Conservation (phyloP, 2,888 invertebrate genomes). For the Cremastobaeus sp. region DNA sequence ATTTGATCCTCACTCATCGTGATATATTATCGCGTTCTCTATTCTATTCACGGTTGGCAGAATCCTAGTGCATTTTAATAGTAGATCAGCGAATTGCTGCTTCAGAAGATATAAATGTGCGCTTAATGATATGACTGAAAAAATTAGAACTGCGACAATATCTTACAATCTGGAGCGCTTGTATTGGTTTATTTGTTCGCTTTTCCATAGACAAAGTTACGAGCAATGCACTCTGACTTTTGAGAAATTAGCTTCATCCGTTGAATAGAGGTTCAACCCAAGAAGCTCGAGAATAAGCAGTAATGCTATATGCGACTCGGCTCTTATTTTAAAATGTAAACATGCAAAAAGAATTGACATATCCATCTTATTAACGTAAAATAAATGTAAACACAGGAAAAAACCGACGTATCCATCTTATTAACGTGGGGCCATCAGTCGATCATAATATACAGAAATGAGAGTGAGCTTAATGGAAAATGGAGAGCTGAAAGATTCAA, state of each 20-base stretch:
- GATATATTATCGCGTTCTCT: no score
- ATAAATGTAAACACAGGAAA: no score
- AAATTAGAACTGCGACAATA: conserved; percentile 32
- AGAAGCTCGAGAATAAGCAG: conserved; percentile 17
- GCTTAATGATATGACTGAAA: conserved; percentile 29
- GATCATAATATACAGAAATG: no score
- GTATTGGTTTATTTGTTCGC: conserved; percentile 36
- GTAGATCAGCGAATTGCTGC: conserved; percentile 6
- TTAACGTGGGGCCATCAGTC: conserved; percentile 6
- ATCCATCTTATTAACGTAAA: no score
- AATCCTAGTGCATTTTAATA: conserved; percentile 35
- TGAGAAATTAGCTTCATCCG: conserved; percentile 47
- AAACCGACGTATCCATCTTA: conserved; percentile 15
- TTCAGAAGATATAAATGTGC: conserved; percentile 18
- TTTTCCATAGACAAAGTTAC: no score
- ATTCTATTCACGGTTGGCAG: no score
- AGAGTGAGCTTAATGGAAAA: no score
- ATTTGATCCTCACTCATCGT: no score
- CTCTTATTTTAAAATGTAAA: no score
- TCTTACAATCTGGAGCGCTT: conserved; percentile 24
- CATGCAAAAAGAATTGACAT: conserved; percentile 15
- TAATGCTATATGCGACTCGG: no score
- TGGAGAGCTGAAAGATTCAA: no score
- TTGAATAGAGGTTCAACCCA: conserved; percentile 20
- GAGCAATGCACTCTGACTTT: conserved; percentile 37